Evolutionary conservation across 2,888 invertebrate species (phyloP), one percentile per base, ranked within the genome.

Genomic region (Boloria selene): DNA sequence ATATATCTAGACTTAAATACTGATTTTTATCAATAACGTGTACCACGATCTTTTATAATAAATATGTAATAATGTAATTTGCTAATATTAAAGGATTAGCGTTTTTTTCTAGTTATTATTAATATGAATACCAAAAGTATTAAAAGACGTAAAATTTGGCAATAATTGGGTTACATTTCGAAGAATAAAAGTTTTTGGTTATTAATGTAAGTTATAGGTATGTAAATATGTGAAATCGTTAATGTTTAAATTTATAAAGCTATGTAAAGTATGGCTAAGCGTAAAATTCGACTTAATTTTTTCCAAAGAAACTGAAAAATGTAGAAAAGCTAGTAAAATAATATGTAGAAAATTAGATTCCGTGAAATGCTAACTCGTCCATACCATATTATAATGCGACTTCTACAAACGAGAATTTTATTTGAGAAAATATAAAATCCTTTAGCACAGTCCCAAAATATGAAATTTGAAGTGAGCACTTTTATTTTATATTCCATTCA

Each of bases 11-110:
- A 61, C 58, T 65, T 67, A 52, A 54, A 50, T 65, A 51, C 55
- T 55, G 70, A 65, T 67, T 63, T 65, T 61, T 51, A 55, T 55
- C 53, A 55, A 54, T 60, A n/a, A n/a, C n/a, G n/a, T n/a, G n/a
- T 63, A 54, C 45, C 22, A 50, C 38, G 51, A 55, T 59, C 60
- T 61, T 52, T 44, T 63, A 66, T 66, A 42, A 10, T 69, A 56
- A 22, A 0, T 10, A 45, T 44, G 45, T 56, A 44, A 42, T 55
- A 55, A 55, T 55, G 42, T 2, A 22, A 22, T 3, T 22, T 22
- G 22, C 22, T 22, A 22, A 14, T 18, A 7, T 38, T 55, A 44
- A 55, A 17, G 55, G 42, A 18, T 55, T 55, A 42, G 2, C 5
- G 1, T 14, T 54, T 13, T 38, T 4, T 38, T 5, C 4, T 6